These are phyloP conservation scores for Romanogobio albipinnatus DNA, from an alignment of 2,113 vertebrate genomes.

Conservation along the genomic window DNA sequence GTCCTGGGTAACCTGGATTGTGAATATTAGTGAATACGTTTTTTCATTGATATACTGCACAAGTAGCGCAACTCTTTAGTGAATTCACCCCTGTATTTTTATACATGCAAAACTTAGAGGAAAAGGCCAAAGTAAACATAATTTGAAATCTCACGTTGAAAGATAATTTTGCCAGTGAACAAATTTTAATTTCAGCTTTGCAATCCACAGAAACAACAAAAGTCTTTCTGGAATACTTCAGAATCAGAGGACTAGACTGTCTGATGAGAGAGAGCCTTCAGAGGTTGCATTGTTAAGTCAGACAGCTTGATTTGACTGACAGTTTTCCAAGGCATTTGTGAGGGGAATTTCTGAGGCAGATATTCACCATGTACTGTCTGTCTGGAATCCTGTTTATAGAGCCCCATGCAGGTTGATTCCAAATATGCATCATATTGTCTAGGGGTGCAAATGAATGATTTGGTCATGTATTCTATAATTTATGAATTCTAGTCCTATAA, in stretches of 20 bases:
- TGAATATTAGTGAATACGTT: not conserved
- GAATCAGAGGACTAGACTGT: slow-evolving; percentile 18
- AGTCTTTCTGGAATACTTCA: slow-evolving; percentile 9
- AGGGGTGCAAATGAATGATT: not conserved
- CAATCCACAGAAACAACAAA: not conserved
- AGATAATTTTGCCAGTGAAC: not conserved
- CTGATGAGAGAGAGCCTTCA: slow-evolving; percentile 10
- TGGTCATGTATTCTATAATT: not conserved
- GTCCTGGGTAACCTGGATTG: not conserved
- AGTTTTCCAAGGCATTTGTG: slow-evolving; percentile 20
- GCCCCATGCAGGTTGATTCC: not conserved
- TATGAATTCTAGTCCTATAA: not conserved
- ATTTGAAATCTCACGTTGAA: not conserved
- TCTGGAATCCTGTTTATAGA: slow-evolving; percentile 4
- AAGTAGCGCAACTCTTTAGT: not conserved
- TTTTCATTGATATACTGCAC: not conserved
- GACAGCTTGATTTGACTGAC: slow-evolving; percentile 38
- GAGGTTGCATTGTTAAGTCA: slow-evolving; percentile 15
- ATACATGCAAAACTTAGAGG: not conserved
- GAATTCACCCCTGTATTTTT: not conserved
- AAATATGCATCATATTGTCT: slow-evolving; percentile 9
- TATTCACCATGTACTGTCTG: not conserved
- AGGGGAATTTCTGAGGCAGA: slow-evolving; percentile 12
- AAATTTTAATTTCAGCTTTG: not conserved
- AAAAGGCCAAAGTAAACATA: not conserved